A percentile compares a stretch with the other conserved stretches of the same genome.
Evolutionary conservation across 2,113 vertebrate genomes (phyloP).

Genomic region (Pluvialis apricaria): DNA sequence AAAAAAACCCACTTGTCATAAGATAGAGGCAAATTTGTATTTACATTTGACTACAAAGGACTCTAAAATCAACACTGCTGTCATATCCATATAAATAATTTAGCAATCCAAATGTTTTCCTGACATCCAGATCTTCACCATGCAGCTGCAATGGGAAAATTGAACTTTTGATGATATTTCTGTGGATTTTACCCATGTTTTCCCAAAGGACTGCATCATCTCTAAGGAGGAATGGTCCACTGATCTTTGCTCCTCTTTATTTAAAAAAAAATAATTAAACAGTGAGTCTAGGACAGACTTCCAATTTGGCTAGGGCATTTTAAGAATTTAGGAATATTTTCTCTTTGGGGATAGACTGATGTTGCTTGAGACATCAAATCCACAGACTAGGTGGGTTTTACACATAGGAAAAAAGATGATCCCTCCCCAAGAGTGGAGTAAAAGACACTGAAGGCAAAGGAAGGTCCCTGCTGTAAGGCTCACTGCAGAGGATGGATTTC

Average conservation of each 20-base stretch:
- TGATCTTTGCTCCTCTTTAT: not conserved
- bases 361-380: not conserved
- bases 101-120: not conserved
- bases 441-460: not conserved
- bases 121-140: not conserved
- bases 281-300: not conserved
- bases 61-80: not conserved
- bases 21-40: not conserved
- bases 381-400: not conserved
- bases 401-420: not conserved
- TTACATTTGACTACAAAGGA: constrained; percentile 8
- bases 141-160: not conserved
- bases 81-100: constrained; percentile 17
- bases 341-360: not conserved
- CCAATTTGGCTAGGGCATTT: not conserved
- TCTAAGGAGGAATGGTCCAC: not conserved
- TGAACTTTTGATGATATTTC: not conserved
- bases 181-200: not conserved
- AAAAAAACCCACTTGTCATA: constrained; percentile 52
- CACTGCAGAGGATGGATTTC: not conserved
- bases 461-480: not conserved
- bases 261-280: not conserved
- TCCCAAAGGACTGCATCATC: not conserved
- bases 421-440: not conserved
- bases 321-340: not conserved